Base-by-base conservation (phyloP, 2,888 invertebrate genomes). In the Leuctra nigra region DNA sequence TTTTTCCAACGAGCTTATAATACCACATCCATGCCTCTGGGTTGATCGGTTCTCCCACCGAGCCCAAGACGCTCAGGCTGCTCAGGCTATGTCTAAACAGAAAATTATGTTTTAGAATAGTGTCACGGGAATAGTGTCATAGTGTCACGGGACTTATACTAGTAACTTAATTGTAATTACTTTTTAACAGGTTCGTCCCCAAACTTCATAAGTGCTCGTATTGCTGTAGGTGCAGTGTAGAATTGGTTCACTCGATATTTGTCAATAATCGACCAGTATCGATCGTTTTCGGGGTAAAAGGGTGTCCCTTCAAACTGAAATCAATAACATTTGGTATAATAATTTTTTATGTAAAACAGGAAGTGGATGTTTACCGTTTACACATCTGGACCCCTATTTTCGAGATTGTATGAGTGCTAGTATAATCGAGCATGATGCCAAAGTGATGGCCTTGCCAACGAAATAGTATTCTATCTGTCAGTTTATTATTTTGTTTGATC, bases 11-110 rank as follows among this genome's bases (percentile, higher is more conserved):
- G 25, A 85, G 68, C 63, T 84, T 80, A 71, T 94, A 87, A 72
- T 95, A 97, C 97, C 97, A 98, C 50, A 88, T 72, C 97, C 97
- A 98, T 0, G 97, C 97, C 72, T 97, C 97, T 0, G 96, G 89
- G 73, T 99, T 99, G 63, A 99, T 99, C 0, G 99, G 99, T 72
- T 99, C 99, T 1, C 99, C 99, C 1, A 99, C 99, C 60, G 95
- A 96, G 55, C 97, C 99, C 64, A 99, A 77, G 18, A 99, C 84
- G 69, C 87, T 82, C 57, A 86, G 74, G 0, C 81, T 75, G 29
- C 77, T 75, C 59, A 86, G 67, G 66, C 84, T 76, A 66, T 85
- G 82, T 64, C 87, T 88, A n/a, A n/a, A n/a, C n/a, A n/a, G n/a
- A n/a, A n/a, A n/a, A n/a, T n/a, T n/a, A n/a, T n/a, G n/a, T n/a